These are phyloP conservation scores for Scomber japonicus DNA, from an alignment of 2,113 vertebrate species.

Conservation along the genomic window DNA sequence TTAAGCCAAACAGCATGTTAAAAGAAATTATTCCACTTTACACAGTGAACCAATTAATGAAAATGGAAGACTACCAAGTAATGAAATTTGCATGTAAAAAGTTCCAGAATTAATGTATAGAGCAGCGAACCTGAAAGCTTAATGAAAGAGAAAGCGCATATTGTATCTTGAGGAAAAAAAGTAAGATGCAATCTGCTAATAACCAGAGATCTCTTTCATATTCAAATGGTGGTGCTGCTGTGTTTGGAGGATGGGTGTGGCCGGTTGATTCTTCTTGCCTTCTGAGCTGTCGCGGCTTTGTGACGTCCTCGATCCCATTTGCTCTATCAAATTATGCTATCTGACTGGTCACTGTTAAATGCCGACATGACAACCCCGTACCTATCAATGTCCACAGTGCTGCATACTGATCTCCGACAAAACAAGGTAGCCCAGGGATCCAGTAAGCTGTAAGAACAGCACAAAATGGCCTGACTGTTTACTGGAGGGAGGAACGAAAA, in stretches of 20 bases:
- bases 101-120: constrained; percentile 51
- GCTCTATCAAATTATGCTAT: constrained; percentile 62
- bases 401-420: constrained; percentile 34
- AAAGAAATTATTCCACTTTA: constrained; percentile 70
- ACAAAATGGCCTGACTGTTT: constrained; percentile 77
- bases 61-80: constrained; percentile 60
- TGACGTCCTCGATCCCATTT: constrained; percentile 69
- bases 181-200: constrained; percentile 77
- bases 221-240: constrained; percentile 73
- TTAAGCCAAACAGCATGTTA: constrained; percentile 63
- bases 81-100: constrained; percentile 67
- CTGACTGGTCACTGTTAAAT: constrained; percentile 43
- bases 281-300: constrained; percentile 76
- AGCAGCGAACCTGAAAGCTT: constrained; percentile 38
- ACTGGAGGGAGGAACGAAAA: constrained; percentile 52
- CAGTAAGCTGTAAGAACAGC: constrained; percentile 45
- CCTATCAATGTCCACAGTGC: constrained; percentile 30
- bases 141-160: constrained; percentile 55
- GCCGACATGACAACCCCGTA: constrained; percentile 45
- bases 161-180: constrained; percentile 60
- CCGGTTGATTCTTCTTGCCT: constrained; percentile 69
- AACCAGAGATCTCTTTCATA: constrained; percentile 76
- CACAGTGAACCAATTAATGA: constrained; percentile 62
- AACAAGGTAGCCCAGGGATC: constrained; percentile 52
- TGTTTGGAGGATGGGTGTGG: constrained; percentile 74